Evolutionary conservation across 35 echinoderm and acorn worm genomes (phyloP), one percentile per base, ranked within the genome.

Genomic region (Ophioderma brevispina): DNA sequence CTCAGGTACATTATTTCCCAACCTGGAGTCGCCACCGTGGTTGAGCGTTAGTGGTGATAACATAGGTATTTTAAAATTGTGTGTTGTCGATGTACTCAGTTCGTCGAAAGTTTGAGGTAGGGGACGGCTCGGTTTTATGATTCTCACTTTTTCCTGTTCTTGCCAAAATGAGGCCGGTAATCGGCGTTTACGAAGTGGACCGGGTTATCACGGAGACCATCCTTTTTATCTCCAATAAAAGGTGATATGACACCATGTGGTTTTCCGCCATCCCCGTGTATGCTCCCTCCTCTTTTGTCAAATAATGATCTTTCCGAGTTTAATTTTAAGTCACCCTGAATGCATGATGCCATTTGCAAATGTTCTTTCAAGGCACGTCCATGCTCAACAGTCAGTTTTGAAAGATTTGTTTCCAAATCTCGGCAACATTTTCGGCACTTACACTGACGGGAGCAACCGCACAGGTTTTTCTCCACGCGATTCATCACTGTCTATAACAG

Each of bases 111-210:
- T 40, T 85, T 59, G 63, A 33, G 43, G 32, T 85, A 38, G 81
- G 32, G 4, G 55, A 31, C 21, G 64, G 90, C n/a, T 55, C 86
- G 1, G 85, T 93, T 56, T 89, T 94, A 38, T 94, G 92, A 80
- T 94, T 94, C 46, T 94, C 92, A 46, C 92, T 94, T 76, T 87
- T 56, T 8, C 83, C 82, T 0, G 93, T 59, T 95, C 93, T 80
- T 95, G 89, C 93, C 93, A 95, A 63, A 95, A 95, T 30, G 93
- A 95, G 14, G 93, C 93, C 33, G 93, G 93, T 56, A 95, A 36
- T 55, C 84, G 89, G 33, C 93, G 78, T 35, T 95, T 95, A 41
- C 93, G 84, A 19, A 95, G 76, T 32, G 93, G 93, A 43, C 91
- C 31, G 84, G 21, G 35, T 95, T 95, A 25, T 91, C 84, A n/a